Percentiles rank a stretch among this genome's conserved stretches.
Evolutionary conservation across 2,797 vertebrate genomes (phyloP).

Genomic region (Bovichtus variegatus): DNA sequence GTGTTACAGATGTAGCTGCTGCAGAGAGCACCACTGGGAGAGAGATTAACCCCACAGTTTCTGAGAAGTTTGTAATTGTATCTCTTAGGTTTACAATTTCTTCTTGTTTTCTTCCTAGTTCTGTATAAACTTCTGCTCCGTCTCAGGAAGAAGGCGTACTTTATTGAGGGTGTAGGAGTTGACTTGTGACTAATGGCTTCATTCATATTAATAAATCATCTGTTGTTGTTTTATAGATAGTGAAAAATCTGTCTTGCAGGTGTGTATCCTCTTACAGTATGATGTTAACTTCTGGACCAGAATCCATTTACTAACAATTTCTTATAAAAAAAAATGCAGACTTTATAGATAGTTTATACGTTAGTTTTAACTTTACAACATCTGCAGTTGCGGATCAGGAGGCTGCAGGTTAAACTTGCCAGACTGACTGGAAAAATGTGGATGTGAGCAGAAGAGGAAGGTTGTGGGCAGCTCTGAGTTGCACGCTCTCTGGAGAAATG

Average conservation of each 20-base stretch:
- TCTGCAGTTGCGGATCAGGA: too few relatives aligned
- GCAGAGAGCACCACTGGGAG: background rate
- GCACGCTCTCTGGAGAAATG: background rate
- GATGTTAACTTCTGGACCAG: background rate
- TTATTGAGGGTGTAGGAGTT: too few relatives aligned
- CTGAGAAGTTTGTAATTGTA: background rate
- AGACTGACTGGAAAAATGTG: background rate
- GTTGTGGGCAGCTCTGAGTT: background rate
- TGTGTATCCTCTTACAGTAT: too few relatives aligned
- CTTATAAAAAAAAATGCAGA: too few relatives aligned
- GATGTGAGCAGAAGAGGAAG: background rate
- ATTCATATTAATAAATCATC: too few relatives aligned
- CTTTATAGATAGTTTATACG: too few relatives aligned
- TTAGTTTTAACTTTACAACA: too few relatives aligned
- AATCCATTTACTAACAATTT: background rate
- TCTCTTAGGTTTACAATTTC: background rate
- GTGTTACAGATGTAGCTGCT: constrained; percentile 17
- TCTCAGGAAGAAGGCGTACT: background rate
- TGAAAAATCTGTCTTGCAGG: too few relatives aligned
- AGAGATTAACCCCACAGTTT: background rate
- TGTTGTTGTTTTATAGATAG: too few relatives aligned
- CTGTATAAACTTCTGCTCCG: background rate
- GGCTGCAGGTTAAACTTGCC: constrained; percentile 17
- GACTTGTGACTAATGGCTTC: background rate
- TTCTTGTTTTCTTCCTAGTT: background rate